Conservation (phyloP, 1,140 invertebrate genomes). For the Cyrtorhinus lividipennis region DNA sequence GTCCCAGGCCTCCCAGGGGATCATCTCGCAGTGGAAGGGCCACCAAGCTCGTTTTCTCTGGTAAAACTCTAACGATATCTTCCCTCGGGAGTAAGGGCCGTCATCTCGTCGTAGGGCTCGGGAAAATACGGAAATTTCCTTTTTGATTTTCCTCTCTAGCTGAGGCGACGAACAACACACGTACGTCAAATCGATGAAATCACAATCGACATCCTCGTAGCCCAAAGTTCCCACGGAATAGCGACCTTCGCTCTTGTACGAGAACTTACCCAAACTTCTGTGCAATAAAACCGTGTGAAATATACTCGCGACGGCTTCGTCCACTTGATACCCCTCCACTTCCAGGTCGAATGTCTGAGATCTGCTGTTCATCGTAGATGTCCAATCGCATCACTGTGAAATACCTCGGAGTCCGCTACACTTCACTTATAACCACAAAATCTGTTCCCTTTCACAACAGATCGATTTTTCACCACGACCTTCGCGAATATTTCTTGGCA, state of each 20-base stretch:
- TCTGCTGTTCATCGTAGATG: conserved; percentile 15
- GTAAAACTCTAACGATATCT: conserved; percentile 18
- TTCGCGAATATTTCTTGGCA: too few species aligned
- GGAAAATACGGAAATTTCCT: conserved; percentile 13
- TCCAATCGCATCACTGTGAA: not conserved
- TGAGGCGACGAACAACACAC: conserved; percentile 32
- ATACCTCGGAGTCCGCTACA: too few species aligned
- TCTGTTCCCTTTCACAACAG: too few species aligned
- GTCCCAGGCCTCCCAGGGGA: conserved; percentile 18
- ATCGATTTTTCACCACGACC: too few species aligned
- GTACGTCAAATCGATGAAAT: conserved; percentile 95
- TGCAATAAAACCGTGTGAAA: conserved; percentile 94
- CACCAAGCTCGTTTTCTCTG: conserved; percentile 5
- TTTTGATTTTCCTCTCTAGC: conserved; percentile 8
- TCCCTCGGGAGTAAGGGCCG: not conserved
- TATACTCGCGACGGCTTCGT: conserved; percentile 84
- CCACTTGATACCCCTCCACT: conserved; percentile 84
- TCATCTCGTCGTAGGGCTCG: conserved; percentile 13
- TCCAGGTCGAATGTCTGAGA: conserved; percentile 18
- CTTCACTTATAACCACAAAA: too few species aligned
- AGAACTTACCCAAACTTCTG: conserved; percentile 86
- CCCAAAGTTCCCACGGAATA: conserved; percentile 91
- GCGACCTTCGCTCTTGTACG: conserved; percentile 81
- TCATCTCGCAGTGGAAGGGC: conserved; percentile 6
- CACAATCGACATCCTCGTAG: conserved; percentile 89